phyloP scores from a whole-genome alignment of 1,140 invertebrate genomes.

The Tetramorium alpestre region DNA sequence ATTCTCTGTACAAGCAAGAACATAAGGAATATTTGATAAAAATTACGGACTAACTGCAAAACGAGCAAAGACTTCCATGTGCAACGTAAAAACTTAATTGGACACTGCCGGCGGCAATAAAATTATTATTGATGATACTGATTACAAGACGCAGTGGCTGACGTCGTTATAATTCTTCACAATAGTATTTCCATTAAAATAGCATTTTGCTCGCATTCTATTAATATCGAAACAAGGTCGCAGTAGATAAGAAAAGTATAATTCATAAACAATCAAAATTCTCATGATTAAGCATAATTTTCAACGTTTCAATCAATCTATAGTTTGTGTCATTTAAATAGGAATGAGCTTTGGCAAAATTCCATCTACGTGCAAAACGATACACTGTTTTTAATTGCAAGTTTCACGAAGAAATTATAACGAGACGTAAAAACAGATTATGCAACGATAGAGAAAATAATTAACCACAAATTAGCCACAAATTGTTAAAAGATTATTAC shows the following conservation, averaged over 20 bases:
- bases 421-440: neutral
- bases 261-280: neutral
- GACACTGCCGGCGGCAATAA: neutral
- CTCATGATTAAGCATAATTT: neutral
- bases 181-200: neutral
- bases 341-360: conserved; percentile 9
- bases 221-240: neutral
- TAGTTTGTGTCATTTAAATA: neutral
- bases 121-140: conserved; percentile 3
- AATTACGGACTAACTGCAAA: neutral
- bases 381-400: neutral
- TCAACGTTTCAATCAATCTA: conserved; percentile 1
- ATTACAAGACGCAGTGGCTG: neutral
- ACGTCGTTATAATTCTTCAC: neutral
- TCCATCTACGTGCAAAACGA: conserved; percentile 15
- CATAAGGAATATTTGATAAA: conserved; percentile 22
- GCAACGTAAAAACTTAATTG: conserved; percentile 23
- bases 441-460: neutral
- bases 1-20: neutral
- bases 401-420: neutral
- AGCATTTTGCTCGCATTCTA: neutral
- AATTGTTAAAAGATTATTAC: neutral
- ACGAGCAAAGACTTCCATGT: neutral
- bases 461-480: neutral
- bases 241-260: neutral